Conservation (phyloP, 2,797 vertebrate genomes). For the Ptychadena robeensis region DNA sequence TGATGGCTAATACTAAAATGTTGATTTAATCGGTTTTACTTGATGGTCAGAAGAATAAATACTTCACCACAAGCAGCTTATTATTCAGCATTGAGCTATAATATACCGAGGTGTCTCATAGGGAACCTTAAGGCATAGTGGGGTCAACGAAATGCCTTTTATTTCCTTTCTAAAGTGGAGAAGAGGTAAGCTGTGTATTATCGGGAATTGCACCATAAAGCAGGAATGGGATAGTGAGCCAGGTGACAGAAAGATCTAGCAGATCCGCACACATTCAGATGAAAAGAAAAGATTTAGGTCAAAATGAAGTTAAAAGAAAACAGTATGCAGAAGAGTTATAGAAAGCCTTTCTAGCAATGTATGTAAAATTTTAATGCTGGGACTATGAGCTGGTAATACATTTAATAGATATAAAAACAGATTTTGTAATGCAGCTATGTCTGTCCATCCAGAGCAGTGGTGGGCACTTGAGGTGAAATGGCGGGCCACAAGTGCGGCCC, state of each 20-base stretch:
- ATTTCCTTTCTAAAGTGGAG: slow-evolving; percentile 18
- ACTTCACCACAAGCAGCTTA: slow-evolving; percentile 16
- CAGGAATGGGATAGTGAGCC: neutral
- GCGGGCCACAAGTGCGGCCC: too few species aligned
- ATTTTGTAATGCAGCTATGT: too few species aligned
- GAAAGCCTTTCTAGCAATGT: neutral
- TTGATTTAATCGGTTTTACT: slow-evolving; percentile 51
- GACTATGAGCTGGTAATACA: neutral
- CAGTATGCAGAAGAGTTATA: neutral
- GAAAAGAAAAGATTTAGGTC: neutral
- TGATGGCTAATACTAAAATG: slow-evolving; percentile 48
- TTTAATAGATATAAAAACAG: too few species aligned
- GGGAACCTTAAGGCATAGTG: slow-evolving; percentile 22
- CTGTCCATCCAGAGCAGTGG: too few species aligned
- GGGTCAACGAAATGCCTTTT: slow-evolving; percentile 29
- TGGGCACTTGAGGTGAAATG: too few species aligned
- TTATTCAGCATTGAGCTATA: slow-evolving; percentile 31
- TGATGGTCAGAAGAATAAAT: slow-evolving; percentile 39
- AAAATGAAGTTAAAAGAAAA: neutral
- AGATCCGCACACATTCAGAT: neutral
- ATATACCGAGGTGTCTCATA: slow-evolving; percentile 28
- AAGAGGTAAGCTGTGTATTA: slow-evolving; percentile 1
- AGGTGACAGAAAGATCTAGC: neutral
- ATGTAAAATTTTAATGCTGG: neutral
- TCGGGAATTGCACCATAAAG: neutral